phyloP scores from a whole-genome alignment of 2,113 vertebrate species.

The Okapia johnstoni region DNA sequence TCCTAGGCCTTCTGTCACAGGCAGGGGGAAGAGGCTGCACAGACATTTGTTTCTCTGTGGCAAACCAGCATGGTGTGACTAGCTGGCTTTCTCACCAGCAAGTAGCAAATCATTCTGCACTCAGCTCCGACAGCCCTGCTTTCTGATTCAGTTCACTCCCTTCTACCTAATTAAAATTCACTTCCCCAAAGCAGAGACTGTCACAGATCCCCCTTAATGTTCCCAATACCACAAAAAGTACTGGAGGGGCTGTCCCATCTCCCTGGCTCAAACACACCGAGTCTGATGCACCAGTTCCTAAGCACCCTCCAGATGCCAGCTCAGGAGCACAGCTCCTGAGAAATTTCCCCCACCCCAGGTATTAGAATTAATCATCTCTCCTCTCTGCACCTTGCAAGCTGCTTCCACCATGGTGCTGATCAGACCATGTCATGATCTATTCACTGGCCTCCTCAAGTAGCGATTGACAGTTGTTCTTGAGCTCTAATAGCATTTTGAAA shows the following conservation, averaged over 20 bases:
- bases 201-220: too few relatives aligned
- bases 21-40: background rate
- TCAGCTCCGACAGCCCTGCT: background rate
- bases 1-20: background rate
- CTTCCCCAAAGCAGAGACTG: background rate
- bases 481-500: background rate
- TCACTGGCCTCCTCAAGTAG: background rate
- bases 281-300: background rate
- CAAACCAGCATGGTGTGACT: background rate
- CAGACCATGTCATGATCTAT: background rate
- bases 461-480: background rate
- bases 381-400: background rate
- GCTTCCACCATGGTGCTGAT: background rate
- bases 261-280: fast-evolving
- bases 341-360: background rate
- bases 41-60: background rate
- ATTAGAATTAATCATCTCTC: background rate
- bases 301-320: background rate
- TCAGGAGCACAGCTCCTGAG: background rate
- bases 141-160: background rate
- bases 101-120: background rate
- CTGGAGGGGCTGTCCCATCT: background rate
- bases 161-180: background rate
- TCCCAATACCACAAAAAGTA: background rate
- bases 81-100: background rate